Evolutionary conservation across 2,888 invertebrate genomes (phyloP).

Genomic region (Quadroppia sp.): DNA sequence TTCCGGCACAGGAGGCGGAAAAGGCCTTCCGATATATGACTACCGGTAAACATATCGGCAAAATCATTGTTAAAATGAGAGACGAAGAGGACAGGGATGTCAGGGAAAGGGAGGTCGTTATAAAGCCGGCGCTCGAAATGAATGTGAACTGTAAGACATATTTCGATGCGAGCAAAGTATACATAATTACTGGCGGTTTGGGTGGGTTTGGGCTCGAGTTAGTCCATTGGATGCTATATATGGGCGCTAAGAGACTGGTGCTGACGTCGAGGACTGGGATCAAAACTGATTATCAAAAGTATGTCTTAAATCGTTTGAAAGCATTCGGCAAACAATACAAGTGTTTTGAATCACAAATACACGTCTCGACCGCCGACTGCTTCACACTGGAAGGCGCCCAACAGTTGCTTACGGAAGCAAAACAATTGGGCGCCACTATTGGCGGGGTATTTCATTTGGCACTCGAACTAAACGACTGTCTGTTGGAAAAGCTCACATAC

Average conservation of each 20-base stretch:
- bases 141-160: background rate
- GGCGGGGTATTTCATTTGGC: constrained; percentile 92
- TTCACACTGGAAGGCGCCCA: constrained; percentile 64
- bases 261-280: constrained; percentile 85
- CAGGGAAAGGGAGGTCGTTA: background rate
- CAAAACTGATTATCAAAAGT: constrained; percentile 69
- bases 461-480: constrained; percentile 69
- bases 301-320: background rate
- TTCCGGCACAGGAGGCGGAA: constrained; percentile 53
- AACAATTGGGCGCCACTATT: constrained; percentile 65
- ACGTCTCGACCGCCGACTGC: background rate
- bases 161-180: constrained; percentile 58
- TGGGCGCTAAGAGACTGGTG: constrained; percentile 79
- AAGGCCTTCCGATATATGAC: constrained; percentile 73
- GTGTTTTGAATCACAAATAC: background rate
- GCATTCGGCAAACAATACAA: background rate
- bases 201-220: constrained; percentile 96
- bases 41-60: constrained; percentile 12
- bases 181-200: constrained; percentile 66
- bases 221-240: constrained; percentile 76
- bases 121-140: background rate
- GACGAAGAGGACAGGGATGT: constrained; percentile 4
- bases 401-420: constrained; percentile 63
- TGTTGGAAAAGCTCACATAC: constrained; percentile 76
- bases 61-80: constrained; percentile 10